Evolutionary conservation across 2,113 vertebrate species (phyloP), one percentile per base, ranked within the genome.

Genomic region (Trochalopteron elliotii): DNA sequence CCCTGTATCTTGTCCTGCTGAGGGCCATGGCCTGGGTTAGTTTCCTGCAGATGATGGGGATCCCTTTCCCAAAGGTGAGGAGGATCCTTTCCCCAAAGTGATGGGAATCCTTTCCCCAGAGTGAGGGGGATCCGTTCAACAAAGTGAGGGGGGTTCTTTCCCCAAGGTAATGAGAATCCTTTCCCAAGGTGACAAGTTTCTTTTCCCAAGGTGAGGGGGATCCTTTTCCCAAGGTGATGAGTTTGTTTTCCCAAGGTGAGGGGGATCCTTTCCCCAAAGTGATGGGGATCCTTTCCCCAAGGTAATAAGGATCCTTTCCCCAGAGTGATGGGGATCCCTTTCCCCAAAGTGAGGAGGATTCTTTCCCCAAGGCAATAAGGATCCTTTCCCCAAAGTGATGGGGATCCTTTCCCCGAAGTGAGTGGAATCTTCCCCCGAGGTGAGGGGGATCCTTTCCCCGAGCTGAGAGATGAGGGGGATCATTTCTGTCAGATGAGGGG

Each of bases 331-430:
- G 3, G 5, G 7, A 40, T 63, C 30, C 21, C n/a, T 39, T 24
- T 39, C 56, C 12, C 31, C 20, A 3, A 9, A 0, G 15, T 31
- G 25, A 55, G 1, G 2, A 0, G 9, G 3, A 35, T 65, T 9
- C 5, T 63, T n/a, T 63, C 30, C 13, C 10, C 4, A 1, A 28
- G 0, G 8, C 8, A 5, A 21, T 0, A 1, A 1, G 18, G 5
- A 72, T 55, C 22, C 6, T 42, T 7, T 72, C 30, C 6, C 35
- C 7, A 5, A 52, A 1, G 7, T 22, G 9, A 37, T 2, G 1
- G 3, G 20, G 4, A 39, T 60, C 21, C 21, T 33, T 11, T n/a
- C 31, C 50, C 37, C 5, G 1, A 12, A 0, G 9, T n/a, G 20
- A 31, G 0, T 1, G 3, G 44, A 7, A 27, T 74, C 13, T 9